These are phyloP conservation scores for Rhea americana DNA, from an alignment of 2,113 vertebrate species.

Conservation along the genomic window DNA sequence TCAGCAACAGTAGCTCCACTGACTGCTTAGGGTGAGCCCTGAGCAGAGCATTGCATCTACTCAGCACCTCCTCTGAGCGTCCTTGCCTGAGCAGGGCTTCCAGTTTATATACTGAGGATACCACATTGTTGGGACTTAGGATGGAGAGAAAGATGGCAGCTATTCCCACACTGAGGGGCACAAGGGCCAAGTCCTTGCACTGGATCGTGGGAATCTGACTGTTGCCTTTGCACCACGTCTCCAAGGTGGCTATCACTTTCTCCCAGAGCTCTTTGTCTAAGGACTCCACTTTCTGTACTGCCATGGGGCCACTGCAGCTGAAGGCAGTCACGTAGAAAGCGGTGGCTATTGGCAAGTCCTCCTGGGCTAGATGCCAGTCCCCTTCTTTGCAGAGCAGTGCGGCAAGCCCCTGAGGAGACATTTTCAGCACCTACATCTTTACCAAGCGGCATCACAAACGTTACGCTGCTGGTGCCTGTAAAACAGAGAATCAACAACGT, in stretches of 20 bases:
- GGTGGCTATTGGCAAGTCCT: slow-evolving; percentile 73
- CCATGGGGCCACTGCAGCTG: slow-evolving; percentile 77
- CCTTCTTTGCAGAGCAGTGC: slow-evolving; percentile 80
- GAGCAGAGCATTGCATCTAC: slow-evolving; percentile 77
- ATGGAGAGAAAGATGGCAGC: slow-evolving; percentile 85
- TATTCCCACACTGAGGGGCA: slow-evolving; percentile 78
- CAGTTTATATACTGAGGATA: slow-evolving; percentile 81
- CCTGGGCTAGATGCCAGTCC: slow-evolving; percentile 73
- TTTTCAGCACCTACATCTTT: background rate
- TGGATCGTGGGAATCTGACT: slow-evolving; percentile 67
- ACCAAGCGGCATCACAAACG: background rate
- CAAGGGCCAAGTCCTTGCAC: slow-evolving; percentile 50
- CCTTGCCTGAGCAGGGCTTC: slow-evolving; percentile 77
- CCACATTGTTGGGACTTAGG: slow-evolving; percentile 81
- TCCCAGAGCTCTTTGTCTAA: slow-evolving; percentile 47
- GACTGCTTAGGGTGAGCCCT: slow-evolving; percentile 6
- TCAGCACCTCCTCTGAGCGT: slow-evolving; percentile 75
- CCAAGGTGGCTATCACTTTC: slow-evolving; percentile 76
- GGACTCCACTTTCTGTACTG: slow-evolving; percentile 73
- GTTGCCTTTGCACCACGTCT: slow-evolving; percentile 79
- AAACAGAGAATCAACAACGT: rapidly evolving
- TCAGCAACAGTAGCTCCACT: slow-evolving; percentile 78
- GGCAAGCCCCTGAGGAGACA: slow-evolving; percentile 70
- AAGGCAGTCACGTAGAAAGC: slow-evolving; percentile 87
- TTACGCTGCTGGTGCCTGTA: background rate